Evolutionary conservation across 2,113 vertebrate genomes (phyloP).

Genomic region (Nycticryphes semicollaris): DNA sequence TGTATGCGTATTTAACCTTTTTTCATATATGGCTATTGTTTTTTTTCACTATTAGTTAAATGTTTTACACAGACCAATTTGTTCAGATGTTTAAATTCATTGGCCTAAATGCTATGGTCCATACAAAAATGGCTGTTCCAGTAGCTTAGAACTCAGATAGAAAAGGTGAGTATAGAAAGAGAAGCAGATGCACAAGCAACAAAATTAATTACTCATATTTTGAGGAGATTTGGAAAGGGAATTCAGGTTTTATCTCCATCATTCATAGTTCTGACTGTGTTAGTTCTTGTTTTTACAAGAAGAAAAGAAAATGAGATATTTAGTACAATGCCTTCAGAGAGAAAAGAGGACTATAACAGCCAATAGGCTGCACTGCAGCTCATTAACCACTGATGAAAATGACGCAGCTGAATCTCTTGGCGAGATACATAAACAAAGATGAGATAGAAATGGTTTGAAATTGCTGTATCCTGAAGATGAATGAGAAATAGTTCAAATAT

Average conservation of each 20-base stretch:
- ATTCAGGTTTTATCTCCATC: not conserved
- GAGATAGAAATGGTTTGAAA: not conserved
- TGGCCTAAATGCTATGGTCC: not conserved
- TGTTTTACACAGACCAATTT: not conserved
- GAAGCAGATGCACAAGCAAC: not conserved
- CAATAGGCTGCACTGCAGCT: not conserved
- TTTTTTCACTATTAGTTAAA: not conserved
- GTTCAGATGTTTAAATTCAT: not conserved
- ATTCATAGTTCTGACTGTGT: not conserved
- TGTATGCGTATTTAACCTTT: not conserved
- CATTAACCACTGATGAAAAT: slow-evolving; percentile 18
- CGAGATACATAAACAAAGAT: not conserved
- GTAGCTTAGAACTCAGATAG: not conserved
- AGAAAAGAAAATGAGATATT: not conserved
- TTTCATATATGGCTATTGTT: not conserved
- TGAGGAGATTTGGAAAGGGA: not conserved
- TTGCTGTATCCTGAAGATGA: not conserved
- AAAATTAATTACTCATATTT: not conserved
- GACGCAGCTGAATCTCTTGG: not conserved
- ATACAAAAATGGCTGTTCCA: not conserved
- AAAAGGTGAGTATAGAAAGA: not conserved
- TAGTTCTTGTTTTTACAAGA: not conserved
- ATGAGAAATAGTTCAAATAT: not conserved
- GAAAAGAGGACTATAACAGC: not conserved
- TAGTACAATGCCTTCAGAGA: not conserved